These are phyloP conservation scores for Coronaproctus castanopsis DNA, from an alignment of 2,888 invertebrate species.

Conservation along the genomic window DNA sequence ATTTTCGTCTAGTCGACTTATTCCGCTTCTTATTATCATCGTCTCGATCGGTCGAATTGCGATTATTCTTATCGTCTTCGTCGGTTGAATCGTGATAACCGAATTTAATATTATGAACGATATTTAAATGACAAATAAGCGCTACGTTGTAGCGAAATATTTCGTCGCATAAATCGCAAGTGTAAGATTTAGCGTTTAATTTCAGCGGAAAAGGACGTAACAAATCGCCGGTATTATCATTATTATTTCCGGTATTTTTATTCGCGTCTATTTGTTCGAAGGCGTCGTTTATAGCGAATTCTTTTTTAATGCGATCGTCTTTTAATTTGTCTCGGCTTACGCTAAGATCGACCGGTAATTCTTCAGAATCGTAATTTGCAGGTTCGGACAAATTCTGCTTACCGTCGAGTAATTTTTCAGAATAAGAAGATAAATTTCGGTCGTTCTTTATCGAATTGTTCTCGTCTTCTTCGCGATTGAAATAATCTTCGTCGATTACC, in stretches of 20 bases:
- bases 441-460: neutral
- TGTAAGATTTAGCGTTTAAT: conserved; percentile 7
- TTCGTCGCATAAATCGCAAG: conserved; percentile 7
- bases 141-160: conserved; percentile 8
- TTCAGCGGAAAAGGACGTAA: neutral
- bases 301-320: too few species aligned
- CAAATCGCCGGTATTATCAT: neutral
- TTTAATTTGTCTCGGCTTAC: neutral
- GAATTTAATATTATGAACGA: conserved; percentile 3
- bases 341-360: neutral
- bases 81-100: neutral
- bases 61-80: neutral
- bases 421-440: neutral
- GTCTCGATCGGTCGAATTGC: too few species aligned
- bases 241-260: neutral
- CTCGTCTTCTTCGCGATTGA: neutral
- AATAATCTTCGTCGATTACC: neutral
- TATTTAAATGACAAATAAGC: conserved; percentile 7
- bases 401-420: too few species aligned
- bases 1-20: too few species aligned
- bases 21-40: too few species aligned
- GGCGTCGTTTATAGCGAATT: neutral
- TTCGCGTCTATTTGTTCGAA: neutral
- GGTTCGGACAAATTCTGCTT: neutral
- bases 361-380: neutral